These are phyloP conservation scores for Tinea semifulvella DNA, from an alignment of 2,888 invertebrate species.

Conservation along the genomic window DNA sequence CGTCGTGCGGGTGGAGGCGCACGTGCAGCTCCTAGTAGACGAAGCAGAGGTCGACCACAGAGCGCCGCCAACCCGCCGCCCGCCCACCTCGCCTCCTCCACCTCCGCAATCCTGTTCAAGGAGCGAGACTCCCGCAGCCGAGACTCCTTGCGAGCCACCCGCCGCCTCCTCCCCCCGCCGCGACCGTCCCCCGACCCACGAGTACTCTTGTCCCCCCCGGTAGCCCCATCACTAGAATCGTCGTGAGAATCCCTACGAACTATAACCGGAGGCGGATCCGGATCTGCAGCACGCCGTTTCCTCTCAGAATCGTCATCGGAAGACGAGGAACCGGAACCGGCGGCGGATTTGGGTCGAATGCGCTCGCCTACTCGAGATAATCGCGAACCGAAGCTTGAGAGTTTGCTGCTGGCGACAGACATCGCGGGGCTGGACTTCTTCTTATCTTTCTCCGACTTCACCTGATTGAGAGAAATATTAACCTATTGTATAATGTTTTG, in stretches of 20 bases:
- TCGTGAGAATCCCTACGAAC: constrained; percentile 83
- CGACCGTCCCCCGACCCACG: constrained; percentile 17
- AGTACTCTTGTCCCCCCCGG: constrained; percentile 23
- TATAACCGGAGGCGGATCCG: constrained; percentile 68
- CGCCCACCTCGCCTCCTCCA: constrained; percentile 71
- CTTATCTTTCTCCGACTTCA: too few relatives aligned
- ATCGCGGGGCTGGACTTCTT: too few relatives aligned
- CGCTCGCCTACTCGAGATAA: constrained; percentile 24
- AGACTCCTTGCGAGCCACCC: constrained; percentile 53
- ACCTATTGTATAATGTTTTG: too few relatives aligned
- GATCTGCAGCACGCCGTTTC: constrained; percentile 79
- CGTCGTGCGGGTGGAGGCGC: constrained; percentile 38
- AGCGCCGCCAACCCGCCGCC: constrained; percentile 48
- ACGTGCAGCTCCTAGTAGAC: constrained; percentile 60
- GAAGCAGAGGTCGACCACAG: constrained; percentile 53
- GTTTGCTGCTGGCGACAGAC: constrained; percentile 15
- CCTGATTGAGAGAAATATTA: too few relatives aligned
- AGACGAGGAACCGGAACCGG: constrained; percentile 91
- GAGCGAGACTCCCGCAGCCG: constrained; percentile 83
- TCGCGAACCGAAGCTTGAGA: constrained; percentile 19
- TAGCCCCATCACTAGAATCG: constrained; percentile 77
- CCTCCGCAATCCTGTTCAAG: constrained; percentile 85
- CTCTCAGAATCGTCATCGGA: constrained; percentile 92
- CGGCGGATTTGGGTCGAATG: constrained; percentile 32
- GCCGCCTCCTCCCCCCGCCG: constrained; percentile 38